Evolutionary conservation across 2,113 vertebrate genomes (phyloP).

Genomic region (Axis porcinus): DNA sequence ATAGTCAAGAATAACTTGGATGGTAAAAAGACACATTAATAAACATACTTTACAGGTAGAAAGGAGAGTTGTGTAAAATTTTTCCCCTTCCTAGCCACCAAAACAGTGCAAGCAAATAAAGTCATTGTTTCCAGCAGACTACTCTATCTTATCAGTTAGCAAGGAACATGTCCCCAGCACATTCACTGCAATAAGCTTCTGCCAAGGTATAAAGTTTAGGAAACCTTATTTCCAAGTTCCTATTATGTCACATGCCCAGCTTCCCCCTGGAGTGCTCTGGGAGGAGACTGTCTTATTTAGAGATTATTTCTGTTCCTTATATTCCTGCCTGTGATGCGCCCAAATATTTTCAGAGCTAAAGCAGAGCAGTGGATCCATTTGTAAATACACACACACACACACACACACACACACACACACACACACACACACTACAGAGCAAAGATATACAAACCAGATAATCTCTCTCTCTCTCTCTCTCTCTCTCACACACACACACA

Average conservation of each 20-base stretch:
- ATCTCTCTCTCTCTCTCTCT: not conserved
- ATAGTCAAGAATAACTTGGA: not conserved
- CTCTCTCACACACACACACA: too few species aligned
- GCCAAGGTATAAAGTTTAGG: not conserved
- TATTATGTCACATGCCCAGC: not conserved
- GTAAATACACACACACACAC: not conserved
- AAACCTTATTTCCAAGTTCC: constrained; percentile 39
- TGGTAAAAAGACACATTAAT: not conserved
- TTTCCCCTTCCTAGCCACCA: not conserved
- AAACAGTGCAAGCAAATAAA: not conserved
- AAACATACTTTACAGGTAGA: not conserved
- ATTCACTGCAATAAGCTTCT: not conserved
- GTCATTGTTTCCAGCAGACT: not conserved
- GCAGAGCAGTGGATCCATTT: not conserved
- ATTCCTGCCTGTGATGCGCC: not conserved
- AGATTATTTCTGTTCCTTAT: constrained; percentile 28
- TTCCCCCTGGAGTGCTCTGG: not conserved
- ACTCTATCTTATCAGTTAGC: constrained; percentile 1
- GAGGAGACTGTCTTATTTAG: not conserved
- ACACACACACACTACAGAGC: not conserved
- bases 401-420: not conserved
- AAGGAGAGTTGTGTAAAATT: not conserved
- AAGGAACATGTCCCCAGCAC: not conserved
- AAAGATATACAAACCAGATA: constrained; percentile 24
- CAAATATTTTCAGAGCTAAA: not conserved